These are phyloP conservation scores for Drosophila seguyi DNA, from an alignment of 1,140 invertebrate species.

Conservation along the genomic window DNA sequence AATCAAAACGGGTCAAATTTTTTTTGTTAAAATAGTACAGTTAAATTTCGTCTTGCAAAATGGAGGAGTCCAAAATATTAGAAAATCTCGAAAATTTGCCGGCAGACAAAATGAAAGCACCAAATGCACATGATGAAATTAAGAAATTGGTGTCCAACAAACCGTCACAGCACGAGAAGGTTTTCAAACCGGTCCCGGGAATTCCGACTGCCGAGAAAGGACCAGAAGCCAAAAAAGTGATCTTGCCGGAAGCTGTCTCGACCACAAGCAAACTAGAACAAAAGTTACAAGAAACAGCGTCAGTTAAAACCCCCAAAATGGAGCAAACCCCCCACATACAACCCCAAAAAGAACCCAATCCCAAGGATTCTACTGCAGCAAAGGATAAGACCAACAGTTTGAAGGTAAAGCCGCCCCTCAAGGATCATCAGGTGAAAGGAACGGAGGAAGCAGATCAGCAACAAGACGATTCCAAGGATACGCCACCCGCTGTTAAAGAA, in stretches of 20 bases:
- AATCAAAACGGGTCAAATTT: conserved; percentile 22
- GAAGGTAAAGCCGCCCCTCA: not conserved
- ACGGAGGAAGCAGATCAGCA: not conserved
- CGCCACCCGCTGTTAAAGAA: not conserved
- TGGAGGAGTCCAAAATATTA: conserved; percentile 1
- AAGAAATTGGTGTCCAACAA: not conserved
- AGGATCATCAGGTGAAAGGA: not conserved
- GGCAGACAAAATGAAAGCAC: conserved; percentile 4
- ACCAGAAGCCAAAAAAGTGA: not conserved
- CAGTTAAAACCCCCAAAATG: too few species aligned
- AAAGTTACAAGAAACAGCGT: not conserved
- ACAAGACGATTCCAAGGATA: not conserved
- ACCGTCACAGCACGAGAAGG: not conserved
- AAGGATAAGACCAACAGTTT: not conserved
- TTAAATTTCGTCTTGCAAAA: conserved; percentile 21
- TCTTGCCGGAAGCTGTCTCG: not conserved
- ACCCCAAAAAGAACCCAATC: not conserved
- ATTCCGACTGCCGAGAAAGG: not conserved
- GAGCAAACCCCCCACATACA: too few species aligned
- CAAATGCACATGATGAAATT: conserved; percentile 11
- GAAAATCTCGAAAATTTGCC: not conserved
- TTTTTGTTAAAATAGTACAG: not conserved
- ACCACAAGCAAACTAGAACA: not conserved
- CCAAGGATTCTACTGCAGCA: not conserved
- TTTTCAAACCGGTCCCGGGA: too few species aligned